Conservation (phyloP, 2,113 vertebrate species). For the Apus apus region DNA sequence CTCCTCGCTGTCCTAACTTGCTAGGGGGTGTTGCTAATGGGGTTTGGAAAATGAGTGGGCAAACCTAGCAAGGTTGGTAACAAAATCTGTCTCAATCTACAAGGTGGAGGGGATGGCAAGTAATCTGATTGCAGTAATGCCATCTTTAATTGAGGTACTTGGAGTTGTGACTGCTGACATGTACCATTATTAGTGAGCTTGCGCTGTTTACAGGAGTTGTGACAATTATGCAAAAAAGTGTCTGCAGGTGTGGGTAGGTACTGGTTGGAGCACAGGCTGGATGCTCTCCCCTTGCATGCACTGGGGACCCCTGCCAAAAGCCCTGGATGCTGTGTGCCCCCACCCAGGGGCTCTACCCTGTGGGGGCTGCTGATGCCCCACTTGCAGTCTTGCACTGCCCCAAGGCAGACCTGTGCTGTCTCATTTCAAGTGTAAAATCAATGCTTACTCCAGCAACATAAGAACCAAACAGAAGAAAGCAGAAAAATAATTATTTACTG, state of each 20-base stretch:
- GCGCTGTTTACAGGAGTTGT: slow-evolving; percentile 14
- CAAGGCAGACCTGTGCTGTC: too few relatives aligned
- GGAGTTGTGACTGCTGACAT: background rate
- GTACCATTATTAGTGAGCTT: background rate
- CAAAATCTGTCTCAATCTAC: background rate
- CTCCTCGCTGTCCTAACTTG: background rate
- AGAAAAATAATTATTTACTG: background rate
- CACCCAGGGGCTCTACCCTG: background rate
- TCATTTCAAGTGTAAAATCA: background rate
- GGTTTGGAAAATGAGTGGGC: background rate
- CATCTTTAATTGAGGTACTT: slow-evolving; percentile 33
- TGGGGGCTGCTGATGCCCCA: background rate
- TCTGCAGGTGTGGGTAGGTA: background rate
- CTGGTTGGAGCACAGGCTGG: background rate
- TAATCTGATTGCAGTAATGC: slow-evolving; percentile 45
- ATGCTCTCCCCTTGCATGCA: background rate
- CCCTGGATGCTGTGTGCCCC: background rate
- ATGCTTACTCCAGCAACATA: background rate
- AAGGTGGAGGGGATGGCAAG: background rate
- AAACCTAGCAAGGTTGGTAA: background rate
- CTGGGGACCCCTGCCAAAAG: background rate
- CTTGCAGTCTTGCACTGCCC: fast-evolving
- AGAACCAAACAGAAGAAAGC: background rate
- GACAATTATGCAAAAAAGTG: background rate
- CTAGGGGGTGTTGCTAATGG: background rate